A percentile compares a stretch with the other conserved stretches of the same genome.
Evolutionary conservation across 2,113 vertebrate genomes (phyloP).

Genomic region (Pluvianellus socialis): DNA sequence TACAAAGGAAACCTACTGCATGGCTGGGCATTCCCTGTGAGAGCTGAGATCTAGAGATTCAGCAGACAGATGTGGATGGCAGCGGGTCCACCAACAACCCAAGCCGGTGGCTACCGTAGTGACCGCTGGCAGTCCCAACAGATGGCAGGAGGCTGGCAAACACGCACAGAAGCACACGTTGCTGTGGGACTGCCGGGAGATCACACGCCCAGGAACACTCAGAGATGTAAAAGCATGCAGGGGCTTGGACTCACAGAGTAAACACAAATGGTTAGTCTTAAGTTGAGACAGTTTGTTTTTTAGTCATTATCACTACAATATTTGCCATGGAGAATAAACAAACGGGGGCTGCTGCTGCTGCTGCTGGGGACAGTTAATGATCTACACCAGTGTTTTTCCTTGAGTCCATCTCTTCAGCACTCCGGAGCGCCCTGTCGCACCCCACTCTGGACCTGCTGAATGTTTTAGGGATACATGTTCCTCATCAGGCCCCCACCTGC

Average conservation of each 20-base stretch:
- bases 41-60: neutral
- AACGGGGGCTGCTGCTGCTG: neutral
- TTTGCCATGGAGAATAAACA: constrained; percentile 15
- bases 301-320: neutral
- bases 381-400: neutral
- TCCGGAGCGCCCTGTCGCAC: fast-evolving
- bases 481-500: neutral
- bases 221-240: neutral
- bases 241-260: neutral
- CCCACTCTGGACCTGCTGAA: neutral
- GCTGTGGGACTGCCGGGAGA: neutral
- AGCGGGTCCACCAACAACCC: neutral
- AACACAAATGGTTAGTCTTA: neutral
- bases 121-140: neutral
- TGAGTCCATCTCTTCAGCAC: neutral
- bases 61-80: neutral
- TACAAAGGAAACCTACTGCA: neutral
- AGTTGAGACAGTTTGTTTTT: neutral
- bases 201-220: neutral
- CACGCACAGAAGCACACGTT: neutral
- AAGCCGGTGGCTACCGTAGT: neutral
- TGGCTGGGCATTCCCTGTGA: fast-evolving
- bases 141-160: neutral
- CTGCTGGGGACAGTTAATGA: neutral
- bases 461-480: neutral